phyloP scores from a whole-genome alignment of 2,888 invertebrate genomes.

The Ophion ventricosus region DNA sequence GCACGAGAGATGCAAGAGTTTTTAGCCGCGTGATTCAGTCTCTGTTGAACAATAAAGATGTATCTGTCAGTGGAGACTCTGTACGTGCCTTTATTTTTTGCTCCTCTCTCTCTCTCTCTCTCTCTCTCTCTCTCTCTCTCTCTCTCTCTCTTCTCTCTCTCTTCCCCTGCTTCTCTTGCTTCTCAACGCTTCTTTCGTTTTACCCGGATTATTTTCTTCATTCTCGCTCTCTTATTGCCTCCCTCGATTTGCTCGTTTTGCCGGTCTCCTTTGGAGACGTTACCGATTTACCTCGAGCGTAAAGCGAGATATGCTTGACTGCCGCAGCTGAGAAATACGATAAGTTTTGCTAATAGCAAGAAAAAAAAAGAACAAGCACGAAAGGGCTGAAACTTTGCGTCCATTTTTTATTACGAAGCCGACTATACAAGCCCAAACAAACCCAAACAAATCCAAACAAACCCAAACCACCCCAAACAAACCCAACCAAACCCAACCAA shows the following conservation, averaged over 20 bases:
- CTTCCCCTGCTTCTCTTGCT: slow-evolving; percentile 18
- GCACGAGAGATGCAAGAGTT: background rate
- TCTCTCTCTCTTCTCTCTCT: slow-evolving; percentile 3
- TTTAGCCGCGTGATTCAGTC: slow-evolving; percentile 54
- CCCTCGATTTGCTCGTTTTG: slow-evolving; percentile 8
- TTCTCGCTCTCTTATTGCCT: background rate
- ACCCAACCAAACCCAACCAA: no score
- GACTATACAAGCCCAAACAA: no score
- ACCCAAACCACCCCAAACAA: no score
- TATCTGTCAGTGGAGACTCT: slow-evolving; percentile 69
- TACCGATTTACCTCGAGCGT: no score
- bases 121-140: slow-evolving; percentile 25
- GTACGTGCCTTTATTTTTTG: slow-evolving; percentile 58
- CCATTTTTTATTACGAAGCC: no score
- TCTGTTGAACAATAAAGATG: slow-evolving; percentile 70
- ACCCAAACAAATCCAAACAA: no score
- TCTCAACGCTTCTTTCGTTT: slow-evolving; percentile 20
- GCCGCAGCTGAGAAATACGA: no score
- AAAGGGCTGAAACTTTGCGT: no score
- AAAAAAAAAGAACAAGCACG: no score
- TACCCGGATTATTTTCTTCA: slow-evolving; percentile 28
- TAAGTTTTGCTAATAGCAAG: no score
- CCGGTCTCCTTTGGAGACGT: no score
- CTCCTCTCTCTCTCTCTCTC: slow-evolving; percentile 35
- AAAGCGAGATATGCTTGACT: no score